These are phyloP conservation scores for Drosophila testacea DNA, from an alignment of 2,888 invertebrate genomes.

Conservation along the genomic window DNA sequence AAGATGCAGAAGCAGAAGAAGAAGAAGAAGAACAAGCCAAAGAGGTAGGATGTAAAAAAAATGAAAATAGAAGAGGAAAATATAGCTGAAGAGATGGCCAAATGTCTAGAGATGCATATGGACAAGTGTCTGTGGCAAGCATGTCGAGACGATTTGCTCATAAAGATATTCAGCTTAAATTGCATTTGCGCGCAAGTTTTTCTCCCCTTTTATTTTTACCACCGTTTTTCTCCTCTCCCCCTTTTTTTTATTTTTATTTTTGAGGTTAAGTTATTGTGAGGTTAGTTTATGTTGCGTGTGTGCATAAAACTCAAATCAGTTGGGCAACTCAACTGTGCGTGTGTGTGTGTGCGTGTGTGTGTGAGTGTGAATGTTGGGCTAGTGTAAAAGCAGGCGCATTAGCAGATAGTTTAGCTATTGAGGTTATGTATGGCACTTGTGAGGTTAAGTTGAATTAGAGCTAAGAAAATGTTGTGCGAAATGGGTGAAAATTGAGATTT, in stretches of 20 bases:
- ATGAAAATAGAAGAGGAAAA: not conserved
- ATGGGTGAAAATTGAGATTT: slow-evolving; percentile 6
- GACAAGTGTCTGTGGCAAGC: slow-evolving; percentile 14
- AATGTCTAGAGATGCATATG: slow-evolving; percentile 39
- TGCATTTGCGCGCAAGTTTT: slow-evolving; percentile 50
- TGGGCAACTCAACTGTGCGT: not conserved
- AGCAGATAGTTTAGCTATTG: slow-evolving; percentile 37
- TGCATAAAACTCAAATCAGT: slow-evolving; percentile 29
- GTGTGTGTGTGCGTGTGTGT: slow-evolving; percentile 6
- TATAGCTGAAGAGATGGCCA: not conserved
- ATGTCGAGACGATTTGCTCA: slow-evolving; percentile 30
- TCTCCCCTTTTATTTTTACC: not conserved
- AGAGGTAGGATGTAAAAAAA: not conserved
- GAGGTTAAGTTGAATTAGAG: slow-evolving; percentile 11
- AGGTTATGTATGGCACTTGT: slow-evolving; percentile 46
- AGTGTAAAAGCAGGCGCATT: slow-evolving; percentile 33
- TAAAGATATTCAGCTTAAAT: slow-evolving; percentile 61
- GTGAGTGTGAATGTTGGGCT: not conserved
- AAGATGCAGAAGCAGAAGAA: not conserved
- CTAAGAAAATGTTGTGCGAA: slow-evolving; percentile 9
- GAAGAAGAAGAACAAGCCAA: not conserved
- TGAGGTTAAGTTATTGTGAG: slow-evolving; percentile 30
- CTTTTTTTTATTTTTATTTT: slow-evolving; percentile 8
- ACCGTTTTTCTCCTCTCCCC: not conserved
- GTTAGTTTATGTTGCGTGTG: slow-evolving; percentile 25